Base-by-base conservation (phyloP, 2,888 invertebrate genomes). In the Scrobipalpa costella region DNA sequence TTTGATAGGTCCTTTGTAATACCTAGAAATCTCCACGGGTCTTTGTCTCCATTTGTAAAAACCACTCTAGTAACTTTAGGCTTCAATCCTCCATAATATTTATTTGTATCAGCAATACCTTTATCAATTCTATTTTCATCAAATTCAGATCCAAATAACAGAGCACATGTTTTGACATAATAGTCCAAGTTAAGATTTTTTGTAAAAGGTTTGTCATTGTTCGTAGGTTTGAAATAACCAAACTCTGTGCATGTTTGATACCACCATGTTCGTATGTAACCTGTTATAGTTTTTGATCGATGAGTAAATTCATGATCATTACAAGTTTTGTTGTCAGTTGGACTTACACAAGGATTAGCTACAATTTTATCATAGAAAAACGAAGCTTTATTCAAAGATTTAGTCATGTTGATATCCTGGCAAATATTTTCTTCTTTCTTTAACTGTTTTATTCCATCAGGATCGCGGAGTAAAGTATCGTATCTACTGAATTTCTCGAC, bases 141-240 rank as follows among this genome's bases (percentile, higher is more conserved):
- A 19, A 58, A 58, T 19, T 38, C 19, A 8, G 40, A 11, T 15
- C 58, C 58, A 58, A 38, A 58, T 19, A 58, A 19, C 3, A 36
- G 0, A 19, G 11, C 36, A 19, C 58, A 58, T 13, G 15, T 40
- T 58, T 58, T 58, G 5, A 19, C 19, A 15, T 36, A 58, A 19
- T 11, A 38, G 15, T 58, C 58, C 9, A 40, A 2, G 7, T 2
- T 15, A 36, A 58, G n/a, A 19, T 38, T 19, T 58, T 21, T 15
- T 17, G 58, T 36, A 58, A 58, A 58, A 9, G 58, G 57, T 36
- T 58, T 58, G 19, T 36, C 40, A 11, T 21, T 52, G 19, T 13
- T 36, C 2, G 58, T 58, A 17, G 57, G 15, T 15, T 63, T 61
- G 19, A 19, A 58, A 17, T 66, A 65, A 65, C 69, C 69, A 63